phyloP scores from a whole-genome alignment of 2,888 invertebrate species.

The Metopia argyrocephala region DNA sequence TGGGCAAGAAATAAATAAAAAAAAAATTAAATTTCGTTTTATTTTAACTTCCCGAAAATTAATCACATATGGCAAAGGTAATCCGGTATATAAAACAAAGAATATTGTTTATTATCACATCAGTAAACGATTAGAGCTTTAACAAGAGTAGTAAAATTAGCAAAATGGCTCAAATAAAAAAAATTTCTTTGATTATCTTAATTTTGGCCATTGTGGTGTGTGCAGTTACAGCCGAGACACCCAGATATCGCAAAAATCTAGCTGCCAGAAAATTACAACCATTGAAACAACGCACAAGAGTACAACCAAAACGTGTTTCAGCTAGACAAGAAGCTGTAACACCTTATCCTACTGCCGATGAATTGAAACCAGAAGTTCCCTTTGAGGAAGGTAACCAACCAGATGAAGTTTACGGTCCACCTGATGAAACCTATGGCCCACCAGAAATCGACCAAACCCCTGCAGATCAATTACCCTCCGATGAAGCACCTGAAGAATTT shows the following conservation, averaged over 20 bases:
- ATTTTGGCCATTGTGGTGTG: constrained; percentile 51
- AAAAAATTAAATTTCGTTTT: constrained; percentile 17
- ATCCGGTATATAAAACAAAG: constrained; percentile 64
- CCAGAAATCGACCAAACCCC: constrained; percentile 60
- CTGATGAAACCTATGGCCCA: constrained; percentile 69
- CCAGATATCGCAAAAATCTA: constrained; percentile 55
- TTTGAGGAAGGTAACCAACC: constrained; percentile 66
- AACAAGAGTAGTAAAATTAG: constrained; percentile 30
- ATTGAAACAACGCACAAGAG: constrained; percentile 58
- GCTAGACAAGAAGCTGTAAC: constrained; percentile 70
- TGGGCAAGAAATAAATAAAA: neutral
- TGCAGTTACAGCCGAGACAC: constrained; percentile 60
- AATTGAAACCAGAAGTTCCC: constrained; percentile 70
- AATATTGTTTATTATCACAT: constrained; percentile 62
- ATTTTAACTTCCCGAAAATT: constrained; percentile 45
- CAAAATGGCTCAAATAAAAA: constrained; percentile 51
- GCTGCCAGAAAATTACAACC: constrained; percentile 66
- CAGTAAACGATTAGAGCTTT: constrained; percentile 41
- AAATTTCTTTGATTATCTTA: constrained; percentile 52
- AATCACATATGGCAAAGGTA: constrained; percentile 5
- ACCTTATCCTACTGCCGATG: constrained; percentile 72
- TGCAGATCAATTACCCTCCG: constrained; percentile 63
- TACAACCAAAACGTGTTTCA: constrained; percentile 62
- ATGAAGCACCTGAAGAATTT: constrained; percentile 64
- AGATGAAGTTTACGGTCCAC: constrained; percentile 72